Base-by-base conservation (phyloP, 1,140 invertebrate species). In the Phocides pigmalion region DNA sequence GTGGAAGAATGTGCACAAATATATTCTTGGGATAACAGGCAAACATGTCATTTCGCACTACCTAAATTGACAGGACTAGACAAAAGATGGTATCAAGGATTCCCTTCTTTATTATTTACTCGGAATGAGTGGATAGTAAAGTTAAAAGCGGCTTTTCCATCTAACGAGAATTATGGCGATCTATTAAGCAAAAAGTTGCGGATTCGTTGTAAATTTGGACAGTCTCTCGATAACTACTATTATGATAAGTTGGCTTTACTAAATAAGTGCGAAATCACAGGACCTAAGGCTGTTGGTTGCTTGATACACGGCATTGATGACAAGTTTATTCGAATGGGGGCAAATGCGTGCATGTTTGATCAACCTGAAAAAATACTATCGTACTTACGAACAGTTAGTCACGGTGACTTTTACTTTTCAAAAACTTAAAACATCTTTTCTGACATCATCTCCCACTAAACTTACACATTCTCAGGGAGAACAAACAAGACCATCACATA, bases 181-280 rank as follows among this genome's bases (percentile, higher is more conserved):
- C 15, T 49, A 49, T 20, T 49, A 5, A 22, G 11, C 3, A 19
- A 12, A 15, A 49, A 46, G 56, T 59, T 32, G 22, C 37, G 46
- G 12, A 28, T 46, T 22, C 9, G 41, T 5, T 59, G 37, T 32
- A 25, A 42, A 25, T 41, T 56, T 11, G 53, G 53, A 11, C 53
- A 56, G 19, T 12, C 53, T 3, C 17, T 56, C 4, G 53, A 56
- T 12, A 32, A 42, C 15, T 56, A 56, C 25, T 56, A 56, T n/a
- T 61, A 61, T 61, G 56, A 61, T n/a, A 61, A 61, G 20, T 37
- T 61, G 42, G 42, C 42, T 6, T 35, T 61, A 35, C 35, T 61
- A 8, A 61, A 61, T 37, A 61, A 61, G 11, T 61, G 56, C 16
- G 54, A 59, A 16, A 59, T 59, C 46, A 46, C 39, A 12, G 54